Evolutionary conservation across 2,113 vertebrate species (phyloP), one percentile per base, ranked within the genome.

Genomic region (Fulica atra): DNA sequence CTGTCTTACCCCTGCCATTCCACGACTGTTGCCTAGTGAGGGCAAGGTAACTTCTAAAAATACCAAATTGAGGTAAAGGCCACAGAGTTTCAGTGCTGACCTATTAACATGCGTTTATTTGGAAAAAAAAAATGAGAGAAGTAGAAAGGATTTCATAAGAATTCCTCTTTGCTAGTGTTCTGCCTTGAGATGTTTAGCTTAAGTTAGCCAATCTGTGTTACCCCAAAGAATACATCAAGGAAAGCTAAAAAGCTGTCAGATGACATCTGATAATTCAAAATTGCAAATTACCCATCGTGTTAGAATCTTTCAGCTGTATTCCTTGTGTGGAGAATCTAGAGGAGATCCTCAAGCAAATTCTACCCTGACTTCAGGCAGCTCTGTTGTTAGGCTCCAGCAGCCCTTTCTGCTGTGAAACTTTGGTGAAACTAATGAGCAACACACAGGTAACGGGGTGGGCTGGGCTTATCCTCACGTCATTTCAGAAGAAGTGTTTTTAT

Each of bases 361-460:
- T 26, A 44, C 14, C 48, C 38, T n/a, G 26, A 60, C 4, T 60
- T 69, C 4, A 76, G 63, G 38, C 48, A 77, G 44, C 5, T 80
- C 44, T 33, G 82, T 65, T 51, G 82, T 65, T 51, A 8, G 1
- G 2, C 4, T 66, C 13, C 2, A 40, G 29, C 5, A 71, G 15
- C 13, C 1, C 19, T 80, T 87, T 69, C 17, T 91, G 16, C n/a
- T 57, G 7, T 17, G 36, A 36, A 38, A 24, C 13, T 14, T 46
- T 0, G 1, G 15, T 42, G 28, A 72, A 56, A 2, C 9, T 33
- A 1, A 1, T 21, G 14, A 74, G 7, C 0, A 10, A 4, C 4
- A 8, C 1, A 3, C 7, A 69, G 61, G 33, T 78, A 89, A 35
- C 2, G 24, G 60, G 25, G 31, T 1, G 7, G 59, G 28, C 15